Percentiles rank a stretch among this genome's conserved stretches.
Conservation (phyloP, 64 coral and sea anemone species). For the Dendronephthya gigantea region DNA sequence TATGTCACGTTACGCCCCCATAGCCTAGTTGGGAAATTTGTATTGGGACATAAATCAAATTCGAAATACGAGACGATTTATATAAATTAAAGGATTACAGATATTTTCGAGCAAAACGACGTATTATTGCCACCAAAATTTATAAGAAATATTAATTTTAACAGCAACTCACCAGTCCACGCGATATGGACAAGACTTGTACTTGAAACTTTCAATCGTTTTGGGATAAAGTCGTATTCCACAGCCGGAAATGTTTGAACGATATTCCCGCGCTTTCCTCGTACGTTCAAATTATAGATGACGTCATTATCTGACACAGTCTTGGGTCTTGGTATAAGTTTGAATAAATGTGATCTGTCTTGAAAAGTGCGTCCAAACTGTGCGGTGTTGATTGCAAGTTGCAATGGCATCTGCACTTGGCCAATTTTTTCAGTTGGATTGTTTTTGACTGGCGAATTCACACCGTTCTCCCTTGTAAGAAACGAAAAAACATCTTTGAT, state of each 20-base stretch:
- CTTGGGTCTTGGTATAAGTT: background rate
- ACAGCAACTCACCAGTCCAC: background rate
- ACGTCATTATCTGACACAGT: background rate
- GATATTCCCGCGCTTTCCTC: background rate
- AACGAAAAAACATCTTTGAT: too few species aligned
- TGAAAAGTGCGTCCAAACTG: constrained; percentile 1
- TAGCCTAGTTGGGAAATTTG: too few species aligned
- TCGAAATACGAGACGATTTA: too few species aligned
- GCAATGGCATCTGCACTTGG: background rate
- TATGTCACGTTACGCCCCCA: too few species aligned
- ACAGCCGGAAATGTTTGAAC: background rate
- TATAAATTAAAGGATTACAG: too few species aligned
- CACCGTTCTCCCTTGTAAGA: background rate
- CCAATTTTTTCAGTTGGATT: background rate
- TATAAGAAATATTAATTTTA: too few species aligned
- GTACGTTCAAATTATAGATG: constrained; percentile 7
- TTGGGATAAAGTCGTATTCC: background rate
- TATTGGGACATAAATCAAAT: too few species aligned
- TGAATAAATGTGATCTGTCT: background rate
- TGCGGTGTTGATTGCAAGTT: background rate
- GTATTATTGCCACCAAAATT: too few species aligned
- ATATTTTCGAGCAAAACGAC: too few species aligned
- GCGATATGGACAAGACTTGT: background rate
- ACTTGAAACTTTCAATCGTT: background rate
- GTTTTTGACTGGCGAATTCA: background rate